Percentiles rank a stretch among this genome's conserved stretches.
Conservation (phyloP, 2,113 vertebrate genomes). For the Trinectes maculatus region DNA sequence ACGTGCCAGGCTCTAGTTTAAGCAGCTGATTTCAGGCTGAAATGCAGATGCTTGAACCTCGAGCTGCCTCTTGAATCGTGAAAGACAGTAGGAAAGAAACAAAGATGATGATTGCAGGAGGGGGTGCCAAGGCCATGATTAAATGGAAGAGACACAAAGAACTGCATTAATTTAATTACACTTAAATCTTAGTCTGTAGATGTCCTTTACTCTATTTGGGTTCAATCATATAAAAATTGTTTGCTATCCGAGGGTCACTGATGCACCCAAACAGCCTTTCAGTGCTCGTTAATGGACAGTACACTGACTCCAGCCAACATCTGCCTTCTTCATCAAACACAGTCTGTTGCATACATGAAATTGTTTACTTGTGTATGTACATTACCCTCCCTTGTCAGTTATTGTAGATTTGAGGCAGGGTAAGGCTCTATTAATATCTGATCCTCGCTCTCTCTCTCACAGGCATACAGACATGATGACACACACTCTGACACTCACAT, state of each 20-base stretch:
- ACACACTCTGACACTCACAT: constrained; percentile 14
- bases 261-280: constrained; percentile 60
- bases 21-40: constrained; percentile 3
- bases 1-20: not conserved
- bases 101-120: constrained; percentile 44
- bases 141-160: constrained; percentile 56
- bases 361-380: constrained; percentile 61
- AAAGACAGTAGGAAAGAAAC: constrained; percentile 13
- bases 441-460: constrained; percentile 2
- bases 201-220: constrained; percentile 58
- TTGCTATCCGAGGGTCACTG: constrained; percentile 50
- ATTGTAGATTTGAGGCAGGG: constrained; percentile 67
- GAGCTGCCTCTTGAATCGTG: constrained; percentile 36
- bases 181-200: constrained; percentile 37
- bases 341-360: constrained; percentile 62
- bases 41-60: constrained; percentile 10
- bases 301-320: constrained; percentile 64
- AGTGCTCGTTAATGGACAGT: constrained; percentile 77
- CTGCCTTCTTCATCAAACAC: constrained; percentile 23
- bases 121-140: constrained; percentile 72
- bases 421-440: constrained; percentile 59
- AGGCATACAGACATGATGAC: constrained; percentile 1
- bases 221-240: constrained; percentile 74
- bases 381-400: constrained; percentile 47
- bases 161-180: constrained; percentile 64